Evolutionary conservation across 1,140 invertebrate genomes (phyloP).

Genomic region (Oreohelix idahoensis): DNA sequence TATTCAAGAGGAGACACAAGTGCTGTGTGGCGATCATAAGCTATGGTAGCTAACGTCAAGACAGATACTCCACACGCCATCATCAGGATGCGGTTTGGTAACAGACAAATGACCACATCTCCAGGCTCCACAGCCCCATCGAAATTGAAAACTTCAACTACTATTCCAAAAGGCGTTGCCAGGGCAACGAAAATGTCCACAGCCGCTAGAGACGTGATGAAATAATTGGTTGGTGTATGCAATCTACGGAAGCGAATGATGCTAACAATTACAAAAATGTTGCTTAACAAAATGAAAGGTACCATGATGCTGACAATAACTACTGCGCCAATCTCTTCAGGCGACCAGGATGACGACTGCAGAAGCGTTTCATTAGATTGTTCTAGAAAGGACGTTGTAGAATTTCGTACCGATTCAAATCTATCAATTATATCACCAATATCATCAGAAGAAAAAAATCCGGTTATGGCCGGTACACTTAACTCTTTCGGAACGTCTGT

Average conservation of each 20-base stretch:
- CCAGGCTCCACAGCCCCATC: conserved; percentile 7
- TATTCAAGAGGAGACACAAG: conserved; percentile 78
- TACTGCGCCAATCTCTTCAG: conserved; percentile 50
- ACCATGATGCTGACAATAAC: conserved; percentile 78
- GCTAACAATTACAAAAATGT: conserved; percentile 65
- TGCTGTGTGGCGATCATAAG: conserved; percentile 80
- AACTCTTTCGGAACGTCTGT: background rate
- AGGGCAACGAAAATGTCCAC: conserved; percentile 92
- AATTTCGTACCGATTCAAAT: background rate
- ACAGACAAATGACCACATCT: conserved; percentile 73
- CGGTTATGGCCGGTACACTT: background rate
- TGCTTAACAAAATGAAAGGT: conserved; percentile 86
- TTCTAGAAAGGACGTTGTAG: background rate
- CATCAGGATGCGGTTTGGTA: conserved; percentile 79
- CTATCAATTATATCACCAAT: background rate
- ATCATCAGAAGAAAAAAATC: background rate
- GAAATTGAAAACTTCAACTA: conserved; percentile 45
- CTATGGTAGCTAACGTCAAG: conserved; percentile 79
- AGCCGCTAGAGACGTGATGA: conserved; percentile 89
- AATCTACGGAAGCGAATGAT: conserved; percentile 81
- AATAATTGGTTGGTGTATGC: conserved; percentile 92
- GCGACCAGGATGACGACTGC: conserved; percentile 36
- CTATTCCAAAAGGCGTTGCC: conserved; percentile 53
- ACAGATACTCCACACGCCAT: conserved; percentile 79
- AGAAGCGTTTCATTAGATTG: background rate